Base-by-base conservation (phyloP, 2,888 invertebrate species). In the Argyresthia goedartella region DNA sequence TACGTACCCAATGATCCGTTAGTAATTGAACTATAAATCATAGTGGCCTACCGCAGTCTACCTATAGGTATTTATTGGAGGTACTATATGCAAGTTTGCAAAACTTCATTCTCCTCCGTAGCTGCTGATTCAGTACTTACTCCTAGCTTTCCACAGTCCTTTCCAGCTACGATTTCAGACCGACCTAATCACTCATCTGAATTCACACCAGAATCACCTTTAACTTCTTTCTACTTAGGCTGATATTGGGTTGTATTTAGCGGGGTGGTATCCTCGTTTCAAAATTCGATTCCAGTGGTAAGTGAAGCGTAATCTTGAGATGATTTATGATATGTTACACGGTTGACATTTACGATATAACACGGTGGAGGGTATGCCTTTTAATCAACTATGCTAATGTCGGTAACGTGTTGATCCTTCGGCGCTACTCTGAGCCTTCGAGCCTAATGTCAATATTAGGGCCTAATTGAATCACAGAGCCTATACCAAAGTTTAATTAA, bases 371-470 rank as follows among this genome's bases (percentile, higher is more conserved):
- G 67, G 72, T 72, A 76, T 80, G 78, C 81, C 79, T 85, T 84
- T 82, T 85, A 85, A 85, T 85, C 84, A 85, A 81, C 80, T 81
- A 81, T 81, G 81, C 77, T 81, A 85, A 85, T 84, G 81, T 47
- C 33, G 50, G 54, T 79, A 75, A 77, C 77, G 73, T 76, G 80
- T 78, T 76, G 76, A 77, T 79, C 75, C 74, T 66, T 69, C 66
- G 67, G 62, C 58, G 62, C 65, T 63, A 65, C 64, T 59, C 65
- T 67, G 70, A 62, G 63, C 64, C 69, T 64, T 73, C 69, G 73
- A 76, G 69, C 63, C 73, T 69, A 68, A 75, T 75, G 78, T 79
- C 81, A 81, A 81, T 81, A 79, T 78, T 69, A 73, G 67, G 66
- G 63, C 66, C 76, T 81, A 81, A 82, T 82, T 81, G 76, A 81